phyloP scores from a whole-genome alignment of 1,140 invertebrate species.

The Pentalonia nigronervosa region DNA sequence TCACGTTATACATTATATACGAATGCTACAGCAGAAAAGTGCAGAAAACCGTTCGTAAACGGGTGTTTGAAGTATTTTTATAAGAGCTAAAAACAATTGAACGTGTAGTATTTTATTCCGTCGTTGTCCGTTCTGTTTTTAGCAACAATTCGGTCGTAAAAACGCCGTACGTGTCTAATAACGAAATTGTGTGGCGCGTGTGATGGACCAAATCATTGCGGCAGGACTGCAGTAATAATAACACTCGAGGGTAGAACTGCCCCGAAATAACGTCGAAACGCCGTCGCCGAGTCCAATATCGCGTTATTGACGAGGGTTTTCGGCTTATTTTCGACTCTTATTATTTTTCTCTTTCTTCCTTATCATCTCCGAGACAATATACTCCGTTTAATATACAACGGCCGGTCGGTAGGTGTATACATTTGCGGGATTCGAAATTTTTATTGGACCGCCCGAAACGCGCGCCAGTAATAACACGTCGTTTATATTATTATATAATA shows the following conservation, averaged over 20 bases:
- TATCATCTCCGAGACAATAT: neutral
- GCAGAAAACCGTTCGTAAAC: neutral
- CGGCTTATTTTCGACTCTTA: neutral
- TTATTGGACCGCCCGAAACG: neutral
- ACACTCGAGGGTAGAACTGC: neutral
- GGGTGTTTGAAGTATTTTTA: neutral
- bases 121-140: neutral
- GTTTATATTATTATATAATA: neutral
- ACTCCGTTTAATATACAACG: neutral
- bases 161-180: neutral
- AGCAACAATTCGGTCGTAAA: neutral
- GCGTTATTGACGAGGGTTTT: conserved; percentile 34
- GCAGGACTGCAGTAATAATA: neutral
- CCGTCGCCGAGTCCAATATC: neutral
- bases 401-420: too few relatives aligned
- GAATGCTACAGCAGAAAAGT: neutral
- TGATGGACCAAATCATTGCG: neutral
- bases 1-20: neutral
- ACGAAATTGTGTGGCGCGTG: neutral
- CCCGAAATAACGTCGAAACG: neutral
- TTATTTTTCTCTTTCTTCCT: neutral
- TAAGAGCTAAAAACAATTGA: neutral
- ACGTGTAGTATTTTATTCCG: neutral
- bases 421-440: neutral
- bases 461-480: neutral